Evolutionary conservation across 2,888 invertebrate genomes (phyloP), one percentile per base, ranked within the genome.

Genomic region (Parnassius mnemosyne): DNA sequence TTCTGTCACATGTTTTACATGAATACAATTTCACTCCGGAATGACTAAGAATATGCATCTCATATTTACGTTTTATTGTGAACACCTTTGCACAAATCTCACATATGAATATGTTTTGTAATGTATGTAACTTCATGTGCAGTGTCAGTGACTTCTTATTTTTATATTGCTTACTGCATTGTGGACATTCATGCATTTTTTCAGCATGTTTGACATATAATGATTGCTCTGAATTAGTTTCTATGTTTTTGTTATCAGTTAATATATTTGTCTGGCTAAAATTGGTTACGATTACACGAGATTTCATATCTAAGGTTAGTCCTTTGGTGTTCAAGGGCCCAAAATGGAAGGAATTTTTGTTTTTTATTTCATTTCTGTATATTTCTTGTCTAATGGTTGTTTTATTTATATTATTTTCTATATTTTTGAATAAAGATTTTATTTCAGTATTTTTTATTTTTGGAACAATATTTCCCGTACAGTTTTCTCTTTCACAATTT

Each of bases 11-110:
- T 5, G 81, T 66, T 49, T 71, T 70, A 65, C 85, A 85, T 0
- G 70, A 61, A 62, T 77, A 80, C 0, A 80, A 80, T 62, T 81
- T 81, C 47, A 80, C 80, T 0, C 84, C 84, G 0, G 80, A 81
- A 59, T 85, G 84, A 3, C 79, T 80, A 5, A 83, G 66, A 43
- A 76, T 62, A 63, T 85, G 85, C 3, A 80, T 68, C 13, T 80
- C 80, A 9, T 82, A 66, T 0, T 81, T 78, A 41, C 78, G 78
- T 57, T 46, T 65, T 7, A 65, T 66, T 9, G 57, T 11, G 52
- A 69, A 74, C 60, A 56, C 66, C 59, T 65, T 67, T 0, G 57
- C 50, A 51, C 70, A 71, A 44, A 63, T 60, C 43, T 64, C 60
- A 44, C 69, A 69, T 0, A n/a, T 55, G 34, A 61, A 42, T 13